phyloP scores from a whole-genome alignment of 2,113 vertebrate species.

The Nothobranchius furzeri region DNA sequence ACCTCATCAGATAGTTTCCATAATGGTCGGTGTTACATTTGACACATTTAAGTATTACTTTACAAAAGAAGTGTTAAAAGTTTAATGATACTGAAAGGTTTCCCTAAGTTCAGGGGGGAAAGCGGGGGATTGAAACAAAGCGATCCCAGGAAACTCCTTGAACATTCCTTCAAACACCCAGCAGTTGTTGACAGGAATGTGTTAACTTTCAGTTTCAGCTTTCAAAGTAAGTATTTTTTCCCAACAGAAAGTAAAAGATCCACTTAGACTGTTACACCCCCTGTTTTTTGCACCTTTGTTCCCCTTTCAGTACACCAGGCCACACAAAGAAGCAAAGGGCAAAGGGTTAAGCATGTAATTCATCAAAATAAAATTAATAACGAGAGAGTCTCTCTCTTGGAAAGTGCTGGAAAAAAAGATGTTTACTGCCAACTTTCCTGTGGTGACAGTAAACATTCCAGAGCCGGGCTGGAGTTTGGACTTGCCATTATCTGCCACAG shows the following conservation, averaged over 20 bases:
- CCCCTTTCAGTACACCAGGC: slow-evolving; percentile 22
- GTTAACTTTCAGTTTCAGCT: slow-evolving; percentile 69
- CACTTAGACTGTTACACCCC: slow-evolving; percentile 28
- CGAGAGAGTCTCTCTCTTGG: slow-evolving; percentile 70
- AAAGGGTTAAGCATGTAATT: slow-evolving; percentile 77
- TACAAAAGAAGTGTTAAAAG: slow-evolving; percentile 38
- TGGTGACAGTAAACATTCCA: slow-evolving; percentile 93
- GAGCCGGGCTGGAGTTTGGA: slow-evolving; percentile 77
- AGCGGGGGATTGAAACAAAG: slow-evolving; percentile 26
- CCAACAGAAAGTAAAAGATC: slow-evolving; percentile 53
- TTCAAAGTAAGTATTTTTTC: slow-evolving; percentile 67
- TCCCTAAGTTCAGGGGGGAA: slow-evolving; percentile 21
- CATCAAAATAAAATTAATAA: slow-evolving; percentile 79
- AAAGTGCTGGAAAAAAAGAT: slow-evolving; percentile 77
- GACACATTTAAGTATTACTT: slow-evolving; percentile 49
- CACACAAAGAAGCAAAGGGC: slow-evolving; percentile 52
- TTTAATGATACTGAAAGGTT: slow-evolving; percentile 39
- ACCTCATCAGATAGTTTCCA: slow-evolving; percentile 32
- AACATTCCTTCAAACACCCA: slow-evolving; percentile 70
- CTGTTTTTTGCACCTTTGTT: slow-evolving; percentile 39
- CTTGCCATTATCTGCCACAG: slow-evolving; percentile 83
- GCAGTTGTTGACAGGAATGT: slow-evolving; percentile 74
- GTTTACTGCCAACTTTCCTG: slow-evolving; percentile 87
- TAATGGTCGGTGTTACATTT: slow-evolving; percentile 46
- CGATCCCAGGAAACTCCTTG: slow-evolving; percentile 40